A percentile compares a stretch with the other conserved stretches of the same genome.
phyloP scores from a whole-genome alignment of 2,797 vertebrate species.

The Gadopsis marmoratus region DNA sequence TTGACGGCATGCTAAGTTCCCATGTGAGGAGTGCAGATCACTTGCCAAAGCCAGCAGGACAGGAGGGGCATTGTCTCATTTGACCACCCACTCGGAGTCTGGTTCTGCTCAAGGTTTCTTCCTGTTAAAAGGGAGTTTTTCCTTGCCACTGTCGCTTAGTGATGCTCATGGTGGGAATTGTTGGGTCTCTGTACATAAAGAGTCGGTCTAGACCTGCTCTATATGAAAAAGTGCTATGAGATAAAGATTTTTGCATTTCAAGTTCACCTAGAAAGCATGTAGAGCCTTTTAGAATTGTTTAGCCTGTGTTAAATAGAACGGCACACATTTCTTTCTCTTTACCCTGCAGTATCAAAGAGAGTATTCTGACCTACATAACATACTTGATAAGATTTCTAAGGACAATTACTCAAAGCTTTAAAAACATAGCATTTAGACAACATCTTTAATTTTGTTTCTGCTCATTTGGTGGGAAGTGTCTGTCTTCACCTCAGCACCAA shows the following conservation, averaged over 20 bases:
- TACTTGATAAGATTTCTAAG: not conserved
- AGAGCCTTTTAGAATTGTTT: not conserved
- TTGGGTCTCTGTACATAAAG: too few relatives aligned
- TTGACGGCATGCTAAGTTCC: not conserved
- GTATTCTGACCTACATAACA: constrained; percentile 12
- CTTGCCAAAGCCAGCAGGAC: not conserved
- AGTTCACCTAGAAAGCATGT: not conserved
- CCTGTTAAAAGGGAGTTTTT: too few relatives aligned
- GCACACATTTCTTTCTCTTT: not conserved
- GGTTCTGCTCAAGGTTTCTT: too few relatives aligned
- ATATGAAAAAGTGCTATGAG: too few relatives aligned
- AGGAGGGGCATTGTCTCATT: not conserved
- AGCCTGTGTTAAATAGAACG: not conserved
- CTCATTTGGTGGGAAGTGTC: constrained; percentile 75
- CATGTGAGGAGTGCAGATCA: not conserved
- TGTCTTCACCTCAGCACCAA: constrained; percentile 58
- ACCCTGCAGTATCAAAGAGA: not conserved
- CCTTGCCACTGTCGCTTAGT: too few relatives aligned
- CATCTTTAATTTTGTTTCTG: constrained; percentile 73
- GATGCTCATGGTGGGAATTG: too few relatives aligned
- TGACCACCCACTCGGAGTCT: too few relatives aligned
- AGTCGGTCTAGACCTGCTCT: too few relatives aligned
- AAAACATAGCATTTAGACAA: constrained; percentile 2
- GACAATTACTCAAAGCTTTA: not conserved
- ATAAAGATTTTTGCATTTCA: not conserved